Percentiles rank a stretch among this genome's conserved stretches.
phyloP scores from a whole-genome alignment of 2,797 vertebrate species.

The Glyptemys insculpta region DNA sequence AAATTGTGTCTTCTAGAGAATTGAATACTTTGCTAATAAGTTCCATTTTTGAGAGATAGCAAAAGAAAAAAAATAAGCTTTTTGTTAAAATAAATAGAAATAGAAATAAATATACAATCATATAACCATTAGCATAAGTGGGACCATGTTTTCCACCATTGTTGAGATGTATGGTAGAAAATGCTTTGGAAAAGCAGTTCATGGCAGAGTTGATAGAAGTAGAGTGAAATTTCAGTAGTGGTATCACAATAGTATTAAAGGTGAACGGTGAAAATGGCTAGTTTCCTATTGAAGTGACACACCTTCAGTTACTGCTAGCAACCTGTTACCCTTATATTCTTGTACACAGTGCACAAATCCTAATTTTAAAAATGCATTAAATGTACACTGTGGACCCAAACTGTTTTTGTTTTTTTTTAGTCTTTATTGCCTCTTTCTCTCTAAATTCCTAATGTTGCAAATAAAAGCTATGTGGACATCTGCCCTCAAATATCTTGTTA shows the following conservation, averaged over 20 bases:
- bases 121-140: background rate
- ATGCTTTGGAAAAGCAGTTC: background rate
- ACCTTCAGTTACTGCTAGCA: background rate
- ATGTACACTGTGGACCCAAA: background rate
- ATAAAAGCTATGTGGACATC: background rate
- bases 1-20: background rate
- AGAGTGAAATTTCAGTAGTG: background rate
- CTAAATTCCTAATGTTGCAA: background rate
- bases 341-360: background rate
- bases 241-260: background rate
- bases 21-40: background rate
- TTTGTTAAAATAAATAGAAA: background rate
- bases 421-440: background rate
- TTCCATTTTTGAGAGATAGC: background rate
- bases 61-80: background rate
- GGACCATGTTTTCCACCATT: background rate
- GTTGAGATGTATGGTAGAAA: background rate
- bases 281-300: background rate
- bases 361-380: background rate
- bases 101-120: background rate
- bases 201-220: background rate
- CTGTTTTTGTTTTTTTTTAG: background rate
- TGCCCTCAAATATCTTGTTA: background rate
- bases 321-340: background rate
- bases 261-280: background rate